Evolutionary conservation across 2,113 vertebrate species (phyloP), one percentile per base, ranked within the genome.

Genomic region (Mesoclemmys tuberculata): DNA sequence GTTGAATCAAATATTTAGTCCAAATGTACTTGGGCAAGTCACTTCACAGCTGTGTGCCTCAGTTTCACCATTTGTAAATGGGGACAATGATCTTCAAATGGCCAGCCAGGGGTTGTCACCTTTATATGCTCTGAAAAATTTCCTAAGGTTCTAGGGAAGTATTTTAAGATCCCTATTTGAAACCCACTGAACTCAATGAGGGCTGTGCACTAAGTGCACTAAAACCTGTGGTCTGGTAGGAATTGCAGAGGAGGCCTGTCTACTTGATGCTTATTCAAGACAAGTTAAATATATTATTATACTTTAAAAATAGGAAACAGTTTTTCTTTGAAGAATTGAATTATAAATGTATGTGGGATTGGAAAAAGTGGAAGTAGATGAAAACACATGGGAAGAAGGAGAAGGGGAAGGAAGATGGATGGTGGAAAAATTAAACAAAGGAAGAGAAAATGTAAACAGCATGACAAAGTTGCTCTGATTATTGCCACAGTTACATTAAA

Each of bases 201-300:
- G 84, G 41, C 21, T 4, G 6, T 93, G 48, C 31, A 29, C 80
- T 46, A 51, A 82, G 2, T 16, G 8, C 13, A 5, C 29, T 90
- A 35, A 88, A 89, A 84, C 44, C 29, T 64, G 5, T 80, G 2
- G 4, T n/a, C 80, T 11, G 54, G 27, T n/a, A 82, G 27, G 31
- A 78, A 24, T 12, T 58, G 44, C 64, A 86, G 29, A 54, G 19
- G 11, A 49, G 27, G 55, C 8, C 92, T 79, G 10, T 3, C 48
- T 31, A 24, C 2, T 2, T 64, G 19, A 68, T n/a, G 61, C 31
- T 24, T 75, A 44, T 26, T 31, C 80, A 26, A 12, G 74, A 94
- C 48, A 56, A 0, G 4, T 6, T 68, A 35, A 9, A 1, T 5
- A 0, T n/a, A 54, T 54, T 41, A 74, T 41, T 26, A 27, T 0